Evolutionary conservation across 2,888 invertebrate species (phyloP), one percentile per base, ranked within the genome.

Genomic region (Plagodis dolabraria): DNA sequence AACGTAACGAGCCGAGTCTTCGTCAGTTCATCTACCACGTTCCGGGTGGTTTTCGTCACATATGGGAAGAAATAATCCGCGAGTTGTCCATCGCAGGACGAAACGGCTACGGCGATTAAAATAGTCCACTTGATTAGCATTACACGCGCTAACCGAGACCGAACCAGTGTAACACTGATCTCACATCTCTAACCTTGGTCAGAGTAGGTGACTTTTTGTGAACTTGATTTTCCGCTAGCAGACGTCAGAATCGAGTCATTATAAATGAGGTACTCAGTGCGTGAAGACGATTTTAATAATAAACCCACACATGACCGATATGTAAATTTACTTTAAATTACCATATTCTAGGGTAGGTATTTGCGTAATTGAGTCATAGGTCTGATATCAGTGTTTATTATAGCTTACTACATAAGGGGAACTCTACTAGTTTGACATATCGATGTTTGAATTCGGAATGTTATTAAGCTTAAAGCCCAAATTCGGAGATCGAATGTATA

Each of bases 81-180:
- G 40, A 76, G 35, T 48, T 75, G 75, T 11, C 69, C 74, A 46
- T 68, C 46, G 53, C 74, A 64, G n/a, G 57, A 35, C 35, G 57
- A 34, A 35, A 46, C 57, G 6, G 57, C 11, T 7, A 60, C n/a
- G 46, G 55, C 48, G 12, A 70, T 48, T 54, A 74, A 42, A 57
- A 70, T 57, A 33, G 72, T 43, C 38, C 58, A 54, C 33, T 48
- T 60, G 49, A 57, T 61, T 50, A 63, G 60, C 77, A 79, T 60
- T 60, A 53, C 74, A 69, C 79, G 69, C 69, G 72, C 63, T 66
- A 36, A 53, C 63, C 59, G 64, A 47, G 49, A 63, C 56, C 62
- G 63, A 52, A 53, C 63, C 58, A 60, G 64, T 67, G 62, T 50
- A 65, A 53, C 48, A 81, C 76, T 81, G 75, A 68, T 65, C 63